Conservation (phyloP, 2,113 vertebrate species). For the Cichladusa arquata region DNA sequence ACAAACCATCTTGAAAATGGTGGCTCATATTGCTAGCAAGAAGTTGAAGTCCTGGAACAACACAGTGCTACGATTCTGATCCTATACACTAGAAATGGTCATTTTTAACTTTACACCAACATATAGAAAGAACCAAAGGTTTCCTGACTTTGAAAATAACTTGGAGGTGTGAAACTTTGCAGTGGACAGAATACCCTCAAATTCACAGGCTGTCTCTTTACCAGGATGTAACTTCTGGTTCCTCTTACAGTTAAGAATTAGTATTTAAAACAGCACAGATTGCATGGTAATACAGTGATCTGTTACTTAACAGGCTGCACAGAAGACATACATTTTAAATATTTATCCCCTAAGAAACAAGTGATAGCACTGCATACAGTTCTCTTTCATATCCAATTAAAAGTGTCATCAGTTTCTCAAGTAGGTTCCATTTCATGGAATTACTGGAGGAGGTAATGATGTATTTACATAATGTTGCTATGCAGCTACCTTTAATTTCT, state of each 20-base stretch:
- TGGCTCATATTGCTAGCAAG: neutral
- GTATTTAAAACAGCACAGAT: neutral
- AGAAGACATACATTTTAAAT: neutral
- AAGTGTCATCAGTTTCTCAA: neutral
- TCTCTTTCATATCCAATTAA: neutral
- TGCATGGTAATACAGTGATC: neutral
- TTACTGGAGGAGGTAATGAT: neutral
- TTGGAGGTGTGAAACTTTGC: neutral
- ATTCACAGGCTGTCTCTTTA: neutral
- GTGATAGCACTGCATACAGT: neutral
- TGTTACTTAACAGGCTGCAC: neutral
- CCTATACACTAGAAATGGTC: neutral
- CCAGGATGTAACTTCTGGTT: neutral
- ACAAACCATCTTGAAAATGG: neutral
- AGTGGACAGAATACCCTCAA: neutral
- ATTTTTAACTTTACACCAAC: neutral
- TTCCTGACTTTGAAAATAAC: neutral
- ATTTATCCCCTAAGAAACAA: neutral
- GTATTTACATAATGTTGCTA: neutral
- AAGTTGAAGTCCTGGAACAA: neutral
- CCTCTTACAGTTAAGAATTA: neutral
- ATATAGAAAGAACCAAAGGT: neutral
- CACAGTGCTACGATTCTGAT: neutral
- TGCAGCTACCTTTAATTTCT: constrained; percentile 83
- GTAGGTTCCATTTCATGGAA: neutral